These are phyloP conservation scores for Drosophila imparisetae DNA, from an alignment of 2,888 invertebrate species.

Conservation along the genomic window DNA sequence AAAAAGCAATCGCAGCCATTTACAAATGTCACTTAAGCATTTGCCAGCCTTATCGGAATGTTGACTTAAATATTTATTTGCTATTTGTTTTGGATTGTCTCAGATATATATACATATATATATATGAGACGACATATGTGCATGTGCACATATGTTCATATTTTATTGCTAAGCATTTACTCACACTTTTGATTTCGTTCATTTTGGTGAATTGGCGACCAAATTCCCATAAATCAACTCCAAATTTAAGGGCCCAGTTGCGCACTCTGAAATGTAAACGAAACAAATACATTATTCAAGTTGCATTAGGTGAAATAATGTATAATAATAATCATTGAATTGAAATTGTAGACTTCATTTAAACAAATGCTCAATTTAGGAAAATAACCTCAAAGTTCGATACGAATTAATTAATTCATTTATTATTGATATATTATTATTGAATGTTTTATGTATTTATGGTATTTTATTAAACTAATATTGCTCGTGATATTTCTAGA, in stretches of 20 bases:
- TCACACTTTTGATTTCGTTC: conserved; percentile 94
- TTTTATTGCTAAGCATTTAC: conserved; percentile 81
- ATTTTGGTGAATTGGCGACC: conserved; percentile 94
- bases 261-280: conserved; percentile 90
- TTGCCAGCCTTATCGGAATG: conserved; percentile 30
- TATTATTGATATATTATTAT: not conserved
- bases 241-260: conserved; percentile 96
- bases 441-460: not conserved
- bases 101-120: not conserved
- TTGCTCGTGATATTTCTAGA: not conserved
- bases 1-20: conserved; percentile 54
- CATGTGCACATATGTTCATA: not conserved
- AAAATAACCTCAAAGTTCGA: not conserved
- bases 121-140: not conserved
- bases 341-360: not conserved
- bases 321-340: not conserved
- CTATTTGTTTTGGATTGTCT: conserved; percentile 28
- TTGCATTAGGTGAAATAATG: not conserved
- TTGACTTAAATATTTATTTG: conserved; percentile 23
- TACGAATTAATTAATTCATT: not conserved
- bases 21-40: conserved; percentile 50
- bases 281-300: conserved; percentile 10
- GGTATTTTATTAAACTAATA: not conserved
- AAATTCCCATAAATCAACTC: conserved; percentile 95
- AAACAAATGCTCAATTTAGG: not conserved